Base-by-base conservation (phyloP, 2,888 invertebrate genomes). In the Operophtera brumata region DNA sequence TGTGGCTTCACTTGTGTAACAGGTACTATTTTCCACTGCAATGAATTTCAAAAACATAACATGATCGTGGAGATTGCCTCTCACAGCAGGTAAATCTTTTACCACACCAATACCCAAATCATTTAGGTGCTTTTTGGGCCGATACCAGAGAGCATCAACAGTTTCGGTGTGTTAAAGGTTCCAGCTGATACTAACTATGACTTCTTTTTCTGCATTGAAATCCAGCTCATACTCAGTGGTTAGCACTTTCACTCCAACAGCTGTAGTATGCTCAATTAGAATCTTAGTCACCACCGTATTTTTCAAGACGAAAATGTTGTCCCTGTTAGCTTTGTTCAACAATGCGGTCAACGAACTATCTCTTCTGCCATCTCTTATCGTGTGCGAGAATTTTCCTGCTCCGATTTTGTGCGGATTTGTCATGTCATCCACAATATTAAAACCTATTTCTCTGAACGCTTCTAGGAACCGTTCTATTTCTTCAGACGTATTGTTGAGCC, bases 41-140 rank as follows among this genome's bases (percentile, higher is more conserved):
- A 86, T 57, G 57, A 72, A 81, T 35, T 73, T 78, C 0, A 84
- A 45, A 4, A 78, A 77, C 84, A 85, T 84, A 1, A 76, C 61
- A 47, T 87, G 87, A 36, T 87, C 87, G 43, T 85, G 82, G 1
- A 86, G 69, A 53, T 86, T 86, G 9, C 78, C 70, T 0, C 87
- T 87, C 0, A 87, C 46, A 13, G 9, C 84, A 0, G 87, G 84
- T 36, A 85, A 61, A 45, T 86, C 79, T 50, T 70, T 54, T 0
- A 78, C 61, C 0, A 81, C 65, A 0, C 74, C 60, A 26, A 86
- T 76, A 0, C 65, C 73, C 3, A 82, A 40, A 0, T 73, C 56
- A 2, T 72, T 48, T 13, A 87, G 67, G 51, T 78, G 75, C 0
- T 74, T 53, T 47, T 74, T 0, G 85, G 84, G 0, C 87, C 87